A percentile compares a stretch with the other conserved stretches of the same genome.
Conservation (phyloP, 2,797 vertebrate genomes). For the Semotilus atromaculatus region DNA sequence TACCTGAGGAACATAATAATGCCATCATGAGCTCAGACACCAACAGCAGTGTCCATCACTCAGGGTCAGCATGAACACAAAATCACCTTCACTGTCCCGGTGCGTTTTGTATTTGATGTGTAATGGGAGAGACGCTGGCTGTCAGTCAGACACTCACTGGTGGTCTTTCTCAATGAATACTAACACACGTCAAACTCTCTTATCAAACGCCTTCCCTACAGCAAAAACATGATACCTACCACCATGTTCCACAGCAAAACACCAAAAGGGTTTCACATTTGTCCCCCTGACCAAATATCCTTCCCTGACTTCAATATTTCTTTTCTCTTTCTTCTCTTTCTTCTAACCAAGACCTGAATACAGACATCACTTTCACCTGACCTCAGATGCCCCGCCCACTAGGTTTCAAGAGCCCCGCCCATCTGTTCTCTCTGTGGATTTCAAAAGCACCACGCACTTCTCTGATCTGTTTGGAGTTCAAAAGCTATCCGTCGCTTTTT, state of each 20-base stretch:
- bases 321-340: background rate
- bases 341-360: conserved; percentile 5
- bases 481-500: background rate
- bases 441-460: background rate
- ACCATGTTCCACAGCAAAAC: background rate
- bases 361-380: background rate
- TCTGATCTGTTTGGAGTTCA: background rate
- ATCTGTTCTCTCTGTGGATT: background rate
- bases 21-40: conserved; percentile 4
- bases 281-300: background rate
- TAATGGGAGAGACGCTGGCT: background rate
- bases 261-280: background rate
- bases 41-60: conserved; percentile 30
- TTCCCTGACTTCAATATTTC: background rate
- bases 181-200: background rate
- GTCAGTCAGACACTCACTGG: conserved; percentile 16
- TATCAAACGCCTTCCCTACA: background rate
- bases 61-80: conserved; percentile 10
- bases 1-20: conserved; percentile 11
- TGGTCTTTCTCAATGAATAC: conserved; percentile 25
- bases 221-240: background rate
- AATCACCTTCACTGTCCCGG: conserved; percentile 27
- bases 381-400: background rate
- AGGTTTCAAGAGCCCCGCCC: background rate
- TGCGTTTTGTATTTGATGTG: conserved; percentile 15